Evolutionary conservation across 2,113 vertebrate species (phyloP).

Genomic region (Tenrec ecaudatus): DNA sequence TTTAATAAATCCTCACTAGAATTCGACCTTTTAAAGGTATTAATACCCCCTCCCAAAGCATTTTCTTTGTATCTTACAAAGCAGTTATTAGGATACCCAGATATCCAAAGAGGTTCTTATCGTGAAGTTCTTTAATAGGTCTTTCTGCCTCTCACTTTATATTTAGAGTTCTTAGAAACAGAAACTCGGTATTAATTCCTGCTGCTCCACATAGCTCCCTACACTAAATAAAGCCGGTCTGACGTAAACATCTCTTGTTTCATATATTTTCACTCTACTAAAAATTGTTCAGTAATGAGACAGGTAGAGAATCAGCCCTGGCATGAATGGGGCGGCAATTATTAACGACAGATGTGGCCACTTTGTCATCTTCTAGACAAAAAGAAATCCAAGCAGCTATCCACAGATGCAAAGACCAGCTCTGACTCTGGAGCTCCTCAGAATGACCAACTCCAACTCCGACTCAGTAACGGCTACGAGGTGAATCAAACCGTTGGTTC

Average conservation of each 20-base stretch:
- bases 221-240: neutral
- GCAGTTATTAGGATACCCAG: conserved; percentile 35
- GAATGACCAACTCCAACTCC: neutral
- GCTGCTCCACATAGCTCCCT: neutral
- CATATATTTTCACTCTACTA: neutral
- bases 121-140: conserved; percentile 49
- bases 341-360: too few species aligned
- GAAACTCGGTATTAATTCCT: neutral
- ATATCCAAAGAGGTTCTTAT: conserved; percentile 23
- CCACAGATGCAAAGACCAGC: neutral
- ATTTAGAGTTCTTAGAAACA: conserved; percentile 54
- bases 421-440: conserved; percentile 50
- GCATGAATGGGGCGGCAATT: too few species aligned
- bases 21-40: neutral
- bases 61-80: conserved; percentile 33
- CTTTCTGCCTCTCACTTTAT: conserved; percentile 33
- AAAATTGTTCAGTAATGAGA: too few species aligned
- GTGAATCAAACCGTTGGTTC: neutral
- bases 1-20: neutral
- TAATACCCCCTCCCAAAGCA: neutral
- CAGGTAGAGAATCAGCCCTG: too few species aligned
- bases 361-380: too few species aligned
- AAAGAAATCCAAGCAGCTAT: neutral
- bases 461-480: neutral
- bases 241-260: neutral